Base-by-base conservation (phyloP, 64 coral and sea anemone species). In the Orbicella faveolata region DNA sequence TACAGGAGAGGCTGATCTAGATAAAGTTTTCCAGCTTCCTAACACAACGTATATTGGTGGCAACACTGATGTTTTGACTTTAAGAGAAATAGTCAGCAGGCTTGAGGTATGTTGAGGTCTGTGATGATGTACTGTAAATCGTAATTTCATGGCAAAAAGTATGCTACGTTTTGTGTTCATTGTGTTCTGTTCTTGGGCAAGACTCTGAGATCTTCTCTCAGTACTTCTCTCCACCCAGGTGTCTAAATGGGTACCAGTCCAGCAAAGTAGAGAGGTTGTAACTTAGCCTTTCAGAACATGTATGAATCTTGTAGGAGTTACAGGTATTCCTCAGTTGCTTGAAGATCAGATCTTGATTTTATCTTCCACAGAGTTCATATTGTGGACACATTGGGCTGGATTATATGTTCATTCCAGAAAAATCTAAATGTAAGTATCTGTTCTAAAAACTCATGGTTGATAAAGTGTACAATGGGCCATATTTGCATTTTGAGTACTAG, bases 341-440 rank as follows among this genome's bases (percentile, higher is more conserved):
- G 44, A 48, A 48, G 44, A 48, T 48, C 44, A 48, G 3, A 48
- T 48, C 44, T 48, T 9, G 20, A 10, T 21, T 52, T 72, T 26
- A 17, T 48, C 25, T 53, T 63, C 75, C 10, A 41, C 26, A 98
- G 96, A 81, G 83, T 63, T 90, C 83, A 20, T 98, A 98, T 75
- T 98, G 96, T 66, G 66, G 83, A 68, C 96, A 98, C 30, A 89
- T 93, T 88, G 96, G 96, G n/a, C 74, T 98, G 23, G 96, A 98
- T 74, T 98, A 93, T 72, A 98, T 98, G 96, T 98, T 95, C 62
- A 98, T 98, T 19, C 90, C 94, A 61, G 94, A 95, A 78, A 95
- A 93, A 73, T 69, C 90, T 0, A 98, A 89, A 93, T 98, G 96
- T 98, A 66, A 92, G 89, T 98, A 80, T 1, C 44, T 59, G 15